Percentiles rank a stretch among this genome's conserved stretches.
Evolutionary conservation across 2,113 vertebrate species (phyloP).

Genomic region (Sciurus niger): DNA sequence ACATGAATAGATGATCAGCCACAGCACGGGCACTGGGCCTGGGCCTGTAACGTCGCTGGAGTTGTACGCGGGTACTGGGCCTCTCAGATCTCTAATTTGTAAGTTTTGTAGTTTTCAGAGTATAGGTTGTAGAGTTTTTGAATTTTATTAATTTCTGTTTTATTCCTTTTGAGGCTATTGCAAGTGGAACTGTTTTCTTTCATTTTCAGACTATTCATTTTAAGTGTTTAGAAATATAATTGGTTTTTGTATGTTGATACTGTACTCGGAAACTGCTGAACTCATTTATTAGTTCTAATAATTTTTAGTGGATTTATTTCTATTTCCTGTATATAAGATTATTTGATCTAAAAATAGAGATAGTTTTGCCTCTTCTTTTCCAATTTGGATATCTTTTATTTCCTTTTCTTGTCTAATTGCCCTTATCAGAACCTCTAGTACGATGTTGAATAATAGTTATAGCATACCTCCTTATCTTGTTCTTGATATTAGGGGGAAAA

Average conservation of each 20-base stretch:
- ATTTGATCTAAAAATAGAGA: neutral
- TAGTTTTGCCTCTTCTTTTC: neutral
- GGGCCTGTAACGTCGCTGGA: too few species aligned
- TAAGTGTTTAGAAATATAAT: neutral
- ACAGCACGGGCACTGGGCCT: too few species aligned
- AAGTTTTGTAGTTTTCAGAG: neutral
- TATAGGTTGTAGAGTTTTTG: neutral
- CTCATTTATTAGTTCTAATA: neutral
- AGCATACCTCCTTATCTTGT: neutral
- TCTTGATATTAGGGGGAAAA: neutral
- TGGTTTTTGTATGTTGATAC: neutral
- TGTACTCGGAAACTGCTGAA: neutral
- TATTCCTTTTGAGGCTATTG: neutral
- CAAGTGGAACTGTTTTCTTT: conserved; percentile 6
- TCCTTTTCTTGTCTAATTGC: neutral
- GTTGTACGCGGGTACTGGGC: too few species aligned
- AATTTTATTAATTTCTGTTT: conserved; percentile 12
- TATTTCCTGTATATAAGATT: neutral
- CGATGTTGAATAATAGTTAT: neutral
- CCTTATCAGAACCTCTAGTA: neutral
- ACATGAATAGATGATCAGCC: too few species aligned
- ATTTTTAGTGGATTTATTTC: neutral
- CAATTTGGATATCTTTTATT: neutral
- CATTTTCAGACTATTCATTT: neutral
- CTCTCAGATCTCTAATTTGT: neutral